phyloP scores from a whole-genome alignment of 1,140 invertebrate species.

The Diachasma alloeum region DNA sequence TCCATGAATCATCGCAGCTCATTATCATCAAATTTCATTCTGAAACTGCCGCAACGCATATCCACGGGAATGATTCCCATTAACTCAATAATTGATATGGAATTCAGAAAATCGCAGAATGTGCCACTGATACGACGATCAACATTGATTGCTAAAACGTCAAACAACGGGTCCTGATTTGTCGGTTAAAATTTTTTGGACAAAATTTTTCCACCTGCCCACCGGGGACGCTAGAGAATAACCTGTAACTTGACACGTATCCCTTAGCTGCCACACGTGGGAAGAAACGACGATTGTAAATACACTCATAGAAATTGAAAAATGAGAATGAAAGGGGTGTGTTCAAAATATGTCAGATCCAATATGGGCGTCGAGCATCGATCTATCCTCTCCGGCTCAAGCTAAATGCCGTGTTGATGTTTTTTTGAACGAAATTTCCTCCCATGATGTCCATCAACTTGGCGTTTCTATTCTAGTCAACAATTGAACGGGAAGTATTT shows the following conservation, averaged over 20 bases:
- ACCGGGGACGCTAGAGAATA: slow-evolving; percentile 20
- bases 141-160: not conserved
- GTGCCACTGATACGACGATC: not conserved
- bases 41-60: too few relatives aligned
- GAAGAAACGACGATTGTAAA: slow-evolving; percentile 57
- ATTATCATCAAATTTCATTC: too few relatives aligned
- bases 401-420: not conserved
- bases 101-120: too few relatives aligned
- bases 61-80: too few relatives aligned
- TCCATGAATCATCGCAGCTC: too few relatives aligned
- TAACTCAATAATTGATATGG: too few relatives aligned
- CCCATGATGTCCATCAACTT: not conserved
- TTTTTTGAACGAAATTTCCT: slow-evolving; percentile 3
- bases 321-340: slow-evolving; percentile 59
- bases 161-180: not conserved
- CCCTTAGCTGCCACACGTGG: slow-evolving; percentile 55
- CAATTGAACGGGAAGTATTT: slow-evolving; percentile 12
- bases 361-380: slow-evolving; percentile 60
- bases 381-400: slow-evolving; percentile 39
- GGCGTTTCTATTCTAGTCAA: slow-evolving; percentile 6
- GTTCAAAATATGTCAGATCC: slow-evolving; percentile 65
- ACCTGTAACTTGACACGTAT: slow-evolving; percentile 58
- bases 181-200: slow-evolving; percentile 53
- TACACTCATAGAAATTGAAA: slow-evolving; percentile 60
- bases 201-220: slow-evolving; percentile 57